A percentile compares a stretch with the other conserved stretches of the same genome.
phyloP scores from a whole-genome alignment of 2,888 invertebrate genomes.

The Macaria liturata region DNA sequence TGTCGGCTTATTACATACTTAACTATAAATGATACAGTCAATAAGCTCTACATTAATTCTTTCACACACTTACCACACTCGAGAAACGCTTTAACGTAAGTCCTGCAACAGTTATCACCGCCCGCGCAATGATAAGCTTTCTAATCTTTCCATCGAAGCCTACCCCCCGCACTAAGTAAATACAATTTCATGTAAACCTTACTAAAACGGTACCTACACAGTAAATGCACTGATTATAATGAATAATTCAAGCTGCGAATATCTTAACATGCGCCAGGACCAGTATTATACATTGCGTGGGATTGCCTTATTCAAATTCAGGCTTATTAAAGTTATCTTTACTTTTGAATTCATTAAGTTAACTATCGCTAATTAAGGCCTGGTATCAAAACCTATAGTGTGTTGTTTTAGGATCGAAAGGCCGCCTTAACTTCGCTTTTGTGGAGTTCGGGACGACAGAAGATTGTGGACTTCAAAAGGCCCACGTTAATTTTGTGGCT shows the following conservation, averaged over 20 bases:
- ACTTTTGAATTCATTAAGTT: constrained; percentile 59
- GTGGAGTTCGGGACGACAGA: constrained; percentile 7
- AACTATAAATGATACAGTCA: no score
- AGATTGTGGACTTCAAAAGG: constrained; percentile 9
- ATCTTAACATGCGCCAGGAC: constrained; percentile 42
- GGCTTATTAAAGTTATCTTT: constrained; percentile 65
- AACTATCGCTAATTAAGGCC: constrained; percentile 58
- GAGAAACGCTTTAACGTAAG: not conserved
- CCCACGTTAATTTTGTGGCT: constrained; percentile 8
- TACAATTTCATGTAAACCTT: constrained; percentile 28
- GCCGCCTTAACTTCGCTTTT: constrained; percentile 9
- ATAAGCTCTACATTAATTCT: not conserved
- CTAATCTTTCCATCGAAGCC: no score
- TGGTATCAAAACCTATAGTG: constrained; percentile 32
- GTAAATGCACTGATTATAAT: constrained; percentile 76
- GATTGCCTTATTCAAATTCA: constrained; percentile 57
- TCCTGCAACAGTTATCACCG: no score
- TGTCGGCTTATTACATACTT: no score
- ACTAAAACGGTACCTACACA: constrained; percentile 48
- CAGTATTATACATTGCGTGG: constrained; percentile 50
- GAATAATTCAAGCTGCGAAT: constrained; percentile 73
- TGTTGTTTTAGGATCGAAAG: constrained; percentile 31
- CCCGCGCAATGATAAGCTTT: no score
- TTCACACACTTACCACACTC: not conserved
- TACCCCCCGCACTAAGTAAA: constrained; percentile 14